phyloP scores from a whole-genome alignment of 2,888 invertebrate genomes.

The Tenthredo scrophulariae region DNA sequence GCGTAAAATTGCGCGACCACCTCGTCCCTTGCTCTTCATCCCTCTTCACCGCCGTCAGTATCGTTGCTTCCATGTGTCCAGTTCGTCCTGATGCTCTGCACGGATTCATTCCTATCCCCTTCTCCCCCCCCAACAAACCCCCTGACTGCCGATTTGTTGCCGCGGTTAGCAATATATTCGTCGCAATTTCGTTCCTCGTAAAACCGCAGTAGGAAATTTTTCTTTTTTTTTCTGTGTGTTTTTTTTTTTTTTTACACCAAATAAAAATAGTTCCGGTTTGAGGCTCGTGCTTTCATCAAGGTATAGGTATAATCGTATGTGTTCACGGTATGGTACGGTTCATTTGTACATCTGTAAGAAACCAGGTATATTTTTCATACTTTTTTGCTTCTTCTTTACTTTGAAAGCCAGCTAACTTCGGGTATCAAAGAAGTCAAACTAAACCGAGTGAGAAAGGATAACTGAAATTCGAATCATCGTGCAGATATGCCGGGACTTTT shows the following conservation, averaged over 20 bases:
- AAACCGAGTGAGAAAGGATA: neutral
- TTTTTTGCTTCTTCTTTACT: neutral
- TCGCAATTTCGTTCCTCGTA: slow-evolving; percentile 74
- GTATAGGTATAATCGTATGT: neutral
- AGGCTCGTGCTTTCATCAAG: neutral
- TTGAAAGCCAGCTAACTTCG: slow-evolving; percentile 3
- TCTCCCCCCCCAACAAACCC: slow-evolving; percentile 52
- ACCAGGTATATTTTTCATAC: neutral
- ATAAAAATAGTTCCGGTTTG: slow-evolving; percentile 11
- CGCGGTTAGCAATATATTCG: slow-evolving; percentile 74
- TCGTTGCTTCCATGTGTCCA: slow-evolving; percentile 41
- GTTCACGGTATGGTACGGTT: neutral
- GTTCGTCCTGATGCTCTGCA: slow-evolving; percentile 62
- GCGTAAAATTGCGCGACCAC: slow-evolving; percentile 78
- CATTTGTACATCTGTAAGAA: neutral
- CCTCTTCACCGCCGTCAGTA: slow-evolving; percentile 34
- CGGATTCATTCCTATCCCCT: slow-evolving; percentile 67
- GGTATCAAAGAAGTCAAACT: neutral
- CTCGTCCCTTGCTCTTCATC: slow-evolving; percentile 64
- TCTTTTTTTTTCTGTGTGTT: neutral
- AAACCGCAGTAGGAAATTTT: slow-evolving; percentile 62
- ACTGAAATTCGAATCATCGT: slow-evolving; percentile 18
- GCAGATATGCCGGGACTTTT: slow-evolving; percentile 5
- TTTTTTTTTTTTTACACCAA: neutral
- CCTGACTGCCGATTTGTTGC: slow-evolving; percentile 72